Percentiles rank a stretch among this genome's conserved stretches.
phyloP scores from a whole-genome alignment of 2,888 invertebrate genomes.

The Dicranocentrus wangi region DNA sequence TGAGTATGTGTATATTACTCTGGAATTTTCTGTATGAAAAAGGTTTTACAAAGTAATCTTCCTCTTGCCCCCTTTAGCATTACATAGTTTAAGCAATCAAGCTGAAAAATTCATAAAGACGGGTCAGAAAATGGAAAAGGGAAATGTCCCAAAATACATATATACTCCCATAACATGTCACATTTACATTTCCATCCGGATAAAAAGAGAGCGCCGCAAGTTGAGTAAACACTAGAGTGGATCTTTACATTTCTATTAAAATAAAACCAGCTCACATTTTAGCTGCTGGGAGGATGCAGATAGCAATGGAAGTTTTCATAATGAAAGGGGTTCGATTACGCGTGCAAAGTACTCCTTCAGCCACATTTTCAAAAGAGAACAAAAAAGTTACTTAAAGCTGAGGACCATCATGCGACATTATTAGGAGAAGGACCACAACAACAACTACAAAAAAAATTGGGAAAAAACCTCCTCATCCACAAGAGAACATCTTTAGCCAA shows the following conservation, averaged over 20 bases:
- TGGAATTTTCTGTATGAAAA: neutral
- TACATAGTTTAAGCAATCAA: constrained; percentile 32
- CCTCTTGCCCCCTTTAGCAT: neutral
- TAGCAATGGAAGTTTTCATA: neutral
- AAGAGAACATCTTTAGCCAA: constrained; percentile 1
- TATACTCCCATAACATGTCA: constrained; percentile 26
- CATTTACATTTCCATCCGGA: constrained; percentile 40
- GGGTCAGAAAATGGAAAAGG: neutral
- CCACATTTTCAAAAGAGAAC: constrained; percentile 6
- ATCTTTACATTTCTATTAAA: constrained; percentile 32
- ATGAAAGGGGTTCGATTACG: constrained; percentile 17
- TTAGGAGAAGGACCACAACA: constrained; percentile 14
- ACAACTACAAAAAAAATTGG: neutral
- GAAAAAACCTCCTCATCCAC: constrained; percentile 8
- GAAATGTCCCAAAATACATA: constrained; percentile 19
- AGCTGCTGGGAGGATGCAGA: neutral
- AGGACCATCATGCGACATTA: neutral
- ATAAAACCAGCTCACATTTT: constrained; percentile 18
- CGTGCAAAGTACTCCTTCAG: constrained; percentile 18
- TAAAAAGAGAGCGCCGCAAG: constrained; percentile 19
- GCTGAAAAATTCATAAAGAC: constrained; percentile 33
- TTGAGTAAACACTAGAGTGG: constrained; percentile 32
- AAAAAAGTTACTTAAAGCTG: neutral
- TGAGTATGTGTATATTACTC: neutral
- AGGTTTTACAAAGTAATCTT: neutral